phyloP scores from a whole-genome alignment of 2,888 invertebrate species.

The Thera obeliscata region DNA sequence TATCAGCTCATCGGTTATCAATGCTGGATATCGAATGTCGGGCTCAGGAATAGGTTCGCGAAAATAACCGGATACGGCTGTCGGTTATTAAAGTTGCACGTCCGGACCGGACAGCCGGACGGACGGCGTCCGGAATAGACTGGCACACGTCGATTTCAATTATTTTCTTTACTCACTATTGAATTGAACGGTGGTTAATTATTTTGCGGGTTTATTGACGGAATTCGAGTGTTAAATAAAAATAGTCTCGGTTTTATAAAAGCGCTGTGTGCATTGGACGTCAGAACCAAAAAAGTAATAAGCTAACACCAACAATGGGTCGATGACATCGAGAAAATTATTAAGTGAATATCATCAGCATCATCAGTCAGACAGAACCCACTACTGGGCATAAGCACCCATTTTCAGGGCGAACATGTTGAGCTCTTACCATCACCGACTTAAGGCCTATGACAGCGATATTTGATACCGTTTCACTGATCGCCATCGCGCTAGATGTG shows the following conservation, averaged over 20 bases:
- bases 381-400: no score
- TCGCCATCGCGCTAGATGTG: no score
- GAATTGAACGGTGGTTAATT: conserved; percentile 27
- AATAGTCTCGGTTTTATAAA: background rate
- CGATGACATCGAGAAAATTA: no score
- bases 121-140: conserved; percentile 52
- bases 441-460: no score
- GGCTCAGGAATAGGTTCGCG: conserved; percentile 31
- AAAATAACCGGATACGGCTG: conserved; percentile 39
- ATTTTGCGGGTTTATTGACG: conserved; percentile 11
- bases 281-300: no score
- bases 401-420: no score
- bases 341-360: no score
- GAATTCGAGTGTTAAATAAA: conserved; percentile 2
- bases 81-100: conserved; percentile 62
- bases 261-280: no score
- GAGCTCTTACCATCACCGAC: no score
- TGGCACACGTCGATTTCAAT: conserved; percentile 44
- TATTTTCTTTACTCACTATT: conserved; percentile 34
- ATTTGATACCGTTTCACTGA: no score
- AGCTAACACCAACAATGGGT: no score
- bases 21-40: conserved; percentile 35
- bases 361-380: no score
- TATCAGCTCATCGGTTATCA: conserved; percentile 29
- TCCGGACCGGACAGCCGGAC: conserved; percentile 45